Evolutionary conservation across 2,888 invertebrate species (phyloP), one percentile per base, ranked within the genome.

Genomic region (Bibio marci): DNA sequence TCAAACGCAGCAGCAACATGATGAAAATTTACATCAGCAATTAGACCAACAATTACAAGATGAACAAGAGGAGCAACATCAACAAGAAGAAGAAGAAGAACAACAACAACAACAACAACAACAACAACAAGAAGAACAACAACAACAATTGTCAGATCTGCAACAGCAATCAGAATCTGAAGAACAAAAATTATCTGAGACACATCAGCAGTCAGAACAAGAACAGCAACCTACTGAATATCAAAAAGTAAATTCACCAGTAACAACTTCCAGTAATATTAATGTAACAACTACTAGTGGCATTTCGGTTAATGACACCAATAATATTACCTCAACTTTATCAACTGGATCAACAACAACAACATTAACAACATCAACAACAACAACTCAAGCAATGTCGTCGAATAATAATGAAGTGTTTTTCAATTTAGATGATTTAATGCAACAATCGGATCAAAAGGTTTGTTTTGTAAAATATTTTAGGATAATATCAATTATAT

Each of bases 341-440:
- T 47, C 47, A 8, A 45, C 49, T 19, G 46, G 46, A 25, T 45
- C 48, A 30, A 50, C 49, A 17, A 47, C 47, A 27, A 43, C 46
- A 33, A 44, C 46, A 15, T 50, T 43, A 45, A 50, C 43, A 42
- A 55, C 44, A 46, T 54, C 37, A 17, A 34, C 47, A 13, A 45
- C 46, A 40, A 42, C 47, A 31, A 30, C 35, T n/a, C 28, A 25
- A 17, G 30, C 39, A 26, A 15, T 35, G 19, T 30, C 35, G 25
- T 36, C 36, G 5, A 41, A 44, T 6, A 22, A 22, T 22, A 22
- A 22, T 35, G 51, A 52, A 37, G 47, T 48, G 27, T 58, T 51
- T 43, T 58, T 56, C 45, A 54, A 52, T 15, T 47, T 60, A 37
- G 56, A 57, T 38, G 56, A 60, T 43, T 48, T 60, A 31, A 52